Evolutionary conservation across 2,113 vertebrate genomes (phyloP), one percentile per base, ranked within the genome.

Genomic region (Callospermophilus lateralis): DNA sequence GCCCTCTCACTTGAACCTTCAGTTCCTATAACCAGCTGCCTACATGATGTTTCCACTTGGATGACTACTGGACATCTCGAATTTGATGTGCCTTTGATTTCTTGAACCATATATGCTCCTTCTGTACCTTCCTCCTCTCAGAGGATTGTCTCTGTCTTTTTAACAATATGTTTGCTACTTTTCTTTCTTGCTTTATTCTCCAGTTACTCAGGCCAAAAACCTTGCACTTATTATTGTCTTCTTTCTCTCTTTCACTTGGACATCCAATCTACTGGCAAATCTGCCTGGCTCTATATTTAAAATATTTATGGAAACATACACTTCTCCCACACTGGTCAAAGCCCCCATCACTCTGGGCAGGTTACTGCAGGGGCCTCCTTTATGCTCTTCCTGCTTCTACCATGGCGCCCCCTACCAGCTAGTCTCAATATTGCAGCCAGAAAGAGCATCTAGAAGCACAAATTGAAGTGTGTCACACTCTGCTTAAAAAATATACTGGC

Each of bases 31-130:
- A 42, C 65, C 78, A 51, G 65, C 58, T 53, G 83, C 28, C 77
- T 79, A 39, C 3, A 9, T 74, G 79, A 74, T 63, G 26, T 92
- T 94, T 92, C 84, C 72, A 92, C 89, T 73, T 65, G 65, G 73
- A 58, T 84, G 78, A 37, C 89, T 81, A 42, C 45, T 63, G 78
- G 68, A 3, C 42, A 73, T 84, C 30, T 89, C 15, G 34, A 34
- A 80, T 37, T 67, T 89, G 79, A 93, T 19, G 15, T 51, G 26
- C 26, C 72, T 89, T 89, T 76, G 51, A 84, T 84, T 42, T 6
- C 37, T n/a, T 79, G 72, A 58, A 65, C 89, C 26, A 6, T 73
- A 24, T 45, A 84, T 84, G 10, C 32, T 74, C 30, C 16, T 83
- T 79, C 26, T 61, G 53, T 45, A 78, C n/a, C n/a, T 78, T 76